Conservation (phyloP, 2,888 invertebrate species). For the Mystacides longicornis region DNA sequence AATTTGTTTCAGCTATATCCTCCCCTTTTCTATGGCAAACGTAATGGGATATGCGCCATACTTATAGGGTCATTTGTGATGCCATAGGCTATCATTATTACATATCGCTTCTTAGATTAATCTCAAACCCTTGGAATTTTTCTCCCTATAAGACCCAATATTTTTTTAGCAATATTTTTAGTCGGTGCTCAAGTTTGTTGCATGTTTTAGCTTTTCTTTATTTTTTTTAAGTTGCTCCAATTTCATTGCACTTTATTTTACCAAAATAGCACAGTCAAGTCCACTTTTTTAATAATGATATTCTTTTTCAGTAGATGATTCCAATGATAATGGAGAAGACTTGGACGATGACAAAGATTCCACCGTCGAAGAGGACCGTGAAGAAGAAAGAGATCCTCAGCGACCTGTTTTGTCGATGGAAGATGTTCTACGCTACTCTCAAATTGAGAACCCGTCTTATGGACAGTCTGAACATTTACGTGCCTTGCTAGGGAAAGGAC, state of each 20-base stretch:
- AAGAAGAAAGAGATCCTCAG: slow-evolving; percentile 51
- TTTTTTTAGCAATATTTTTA: too few species aligned
- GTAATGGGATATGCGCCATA: too few species aligned
- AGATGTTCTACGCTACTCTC: slow-evolving; percentile 51
- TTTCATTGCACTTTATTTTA: background rate
- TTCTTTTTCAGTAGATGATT: slow-evolving; percentile 35
- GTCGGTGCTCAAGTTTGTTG: slow-evolving; percentile 12
- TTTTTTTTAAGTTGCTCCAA: background rate
- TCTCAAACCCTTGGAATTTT: too few species aligned
- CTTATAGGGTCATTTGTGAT: too few species aligned
- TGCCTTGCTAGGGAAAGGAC: slow-evolving; percentile 41
- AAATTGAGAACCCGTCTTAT: slow-evolving; percentile 37
- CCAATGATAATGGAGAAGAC: slow-evolving; percentile 40
- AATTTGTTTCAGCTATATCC: too few species aligned
- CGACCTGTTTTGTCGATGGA: slow-evolving; percentile 51
- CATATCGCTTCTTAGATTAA: too few species aligned
- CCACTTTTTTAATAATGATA: background rate
- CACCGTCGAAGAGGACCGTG: slow-evolving; percentile 52
- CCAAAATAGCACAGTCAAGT: background rate
- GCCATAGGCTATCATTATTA: too few species aligned
- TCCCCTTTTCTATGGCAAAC: too few species aligned
- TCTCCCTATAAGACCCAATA: too few species aligned
- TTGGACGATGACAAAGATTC: slow-evolving; percentile 52
- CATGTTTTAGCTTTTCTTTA: background rate
- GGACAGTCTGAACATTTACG: slow-evolving; percentile 44